Percentiles rank a stretch among this genome's conserved stretches.
Conservation (phyloP, 2,797 vertebrate genomes). For the Notamacropus eugenii region DNA sequence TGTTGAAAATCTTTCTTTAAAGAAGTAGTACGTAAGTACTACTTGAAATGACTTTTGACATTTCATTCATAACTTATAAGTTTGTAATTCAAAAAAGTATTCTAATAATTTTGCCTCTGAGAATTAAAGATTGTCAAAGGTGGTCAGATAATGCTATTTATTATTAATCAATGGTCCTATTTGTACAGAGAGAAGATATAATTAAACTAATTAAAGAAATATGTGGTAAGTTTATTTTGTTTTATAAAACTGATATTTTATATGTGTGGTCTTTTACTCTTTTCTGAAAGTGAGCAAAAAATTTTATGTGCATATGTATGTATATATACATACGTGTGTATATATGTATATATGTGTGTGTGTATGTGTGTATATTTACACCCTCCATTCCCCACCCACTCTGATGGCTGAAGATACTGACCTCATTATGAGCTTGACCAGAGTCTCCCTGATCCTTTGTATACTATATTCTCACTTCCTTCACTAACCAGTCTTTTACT, state of each 20-base stretch:
- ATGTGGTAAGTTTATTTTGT: slow-evolving; percentile 89
- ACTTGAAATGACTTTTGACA: not conserved
- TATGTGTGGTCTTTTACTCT: not conserved
- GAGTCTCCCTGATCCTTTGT: not conserved
- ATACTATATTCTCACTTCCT: not conserved
- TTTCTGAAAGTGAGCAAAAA: not conserved
- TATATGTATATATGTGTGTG: not conserved
- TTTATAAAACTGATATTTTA: slow-evolving; percentile 49
- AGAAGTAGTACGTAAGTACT: not conserved
- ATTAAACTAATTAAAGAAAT: slow-evolving; percentile 95
- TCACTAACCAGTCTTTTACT: not conserved
- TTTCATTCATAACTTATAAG: not conserved
- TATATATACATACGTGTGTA: not conserved
- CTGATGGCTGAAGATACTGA: not conserved
- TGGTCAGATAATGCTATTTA: slow-evolving; percentile 50
- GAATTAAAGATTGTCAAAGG: not conserved
- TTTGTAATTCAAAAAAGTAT: not conserved
- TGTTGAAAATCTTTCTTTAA: not conserved
- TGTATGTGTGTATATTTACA: too few relatives aligned
- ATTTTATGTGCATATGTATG: not conserved
- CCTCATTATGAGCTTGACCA: not conserved
- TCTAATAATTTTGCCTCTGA: not conserved
- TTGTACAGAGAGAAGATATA: slow-evolving; percentile 89
- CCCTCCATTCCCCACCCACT: not conserved
- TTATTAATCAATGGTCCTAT: slow-evolving; percentile 47